A percentile compares a stretch with the other conserved stretches of the same genome.
These are phyloP conservation scores for Sinella curviseta DNA, from an alignment of 1,140 invertebrate genomes.

Conservation along the genomic window DNA sequence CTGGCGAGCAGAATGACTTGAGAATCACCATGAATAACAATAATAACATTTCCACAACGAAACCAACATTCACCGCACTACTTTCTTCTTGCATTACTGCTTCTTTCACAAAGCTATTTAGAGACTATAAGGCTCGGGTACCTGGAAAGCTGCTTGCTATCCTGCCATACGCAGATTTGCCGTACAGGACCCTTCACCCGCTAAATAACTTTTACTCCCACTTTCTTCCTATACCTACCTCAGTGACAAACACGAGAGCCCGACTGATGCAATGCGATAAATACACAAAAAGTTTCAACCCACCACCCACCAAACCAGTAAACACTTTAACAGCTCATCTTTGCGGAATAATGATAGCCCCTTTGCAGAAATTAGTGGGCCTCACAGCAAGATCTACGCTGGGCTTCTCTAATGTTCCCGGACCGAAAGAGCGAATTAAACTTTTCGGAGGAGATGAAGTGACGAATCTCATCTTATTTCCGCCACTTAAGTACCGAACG, in stretches of 20 bases:
- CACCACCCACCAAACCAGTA: constrained; percentile 23
- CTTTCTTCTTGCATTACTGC: constrained; percentile 32
- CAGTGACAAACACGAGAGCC: constrained; percentile 9
- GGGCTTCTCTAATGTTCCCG: constrained; percentile 35
- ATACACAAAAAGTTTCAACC: constrained; percentile 35
- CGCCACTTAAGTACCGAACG: constrained; percentile 40
- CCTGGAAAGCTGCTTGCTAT: constrained; percentile 35
- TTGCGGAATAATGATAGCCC: constrained; percentile 37
- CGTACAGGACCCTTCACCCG: constrained; percentile 32
- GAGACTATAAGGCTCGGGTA: constrained; percentile 32
- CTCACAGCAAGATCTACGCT: constrained; percentile 34
- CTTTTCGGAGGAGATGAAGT: constrained; percentile 40
- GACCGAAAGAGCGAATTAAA: constrained; percentile 32
- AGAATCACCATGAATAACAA: background rate
- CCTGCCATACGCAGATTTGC: constrained; percentile 36
- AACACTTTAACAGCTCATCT: constrained; percentile 31
- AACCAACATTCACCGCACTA: constrained; percentile 35
- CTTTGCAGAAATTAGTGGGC: constrained; percentile 33
- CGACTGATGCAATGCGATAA: constrained; percentile 28
- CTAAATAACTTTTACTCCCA: constrained; percentile 33
- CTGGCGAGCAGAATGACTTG: background rate
- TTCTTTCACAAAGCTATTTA: constrained; percentile 35
- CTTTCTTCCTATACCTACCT: constrained; percentile 29
- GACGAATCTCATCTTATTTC: constrained; percentile 37
- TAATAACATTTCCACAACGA: background rate